Evolutionary conservation across 2,113 vertebrate genomes (phyloP), one percentile per base, ranked within the genome.

Genomic region (Daubentonia madagascariensis): DNA sequence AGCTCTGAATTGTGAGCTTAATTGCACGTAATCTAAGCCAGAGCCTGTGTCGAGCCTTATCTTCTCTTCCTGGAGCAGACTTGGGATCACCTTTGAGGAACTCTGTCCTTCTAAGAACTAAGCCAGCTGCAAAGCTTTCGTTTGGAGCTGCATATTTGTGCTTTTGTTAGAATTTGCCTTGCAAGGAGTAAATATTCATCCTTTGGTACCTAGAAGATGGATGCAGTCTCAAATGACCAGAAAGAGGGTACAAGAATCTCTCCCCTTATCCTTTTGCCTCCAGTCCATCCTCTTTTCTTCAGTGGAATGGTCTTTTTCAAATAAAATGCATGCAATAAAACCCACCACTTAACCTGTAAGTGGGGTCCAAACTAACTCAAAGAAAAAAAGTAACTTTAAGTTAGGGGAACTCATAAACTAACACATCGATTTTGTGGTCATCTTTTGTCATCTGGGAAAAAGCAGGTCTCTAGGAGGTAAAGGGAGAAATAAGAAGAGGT

Each of bases 91-190:
- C 40, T 95, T 93, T 70, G 91, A 87, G 63, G 73, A 96, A 54
- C 25, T 91, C 8, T 20, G 20, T 87, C 84, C 67, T 96, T 96
- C 67, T 54, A 95, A 68, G 75, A 97, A 92, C 85, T 90, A 23
- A 65, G 18, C 30, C 48, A 89, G 80, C 45, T 35, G 43, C 48
- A 83, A 83, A 50, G 3, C 96, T 83, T 93, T 87, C 61, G 11
- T 91, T 78, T 93, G n/a, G 57, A 78, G 68, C 22, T 87, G n/a
- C 28, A 22, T 86, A 59, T 94, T 92, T 94, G 45, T 75, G 7
- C 30, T 80, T 94, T 97, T 92, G n/a, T 94, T 78, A 84, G n/a
- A 86, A 52, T 85, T 90, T 93, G 20, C 25, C 57, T 87, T 67
- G 6, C n/a, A 18, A 78, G 59, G 22, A 92, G 28, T 88, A 57